Evolutionary conservation across 1,140 invertebrate genomes (phyloP).

Genomic region (Planococcus citri): DNA sequence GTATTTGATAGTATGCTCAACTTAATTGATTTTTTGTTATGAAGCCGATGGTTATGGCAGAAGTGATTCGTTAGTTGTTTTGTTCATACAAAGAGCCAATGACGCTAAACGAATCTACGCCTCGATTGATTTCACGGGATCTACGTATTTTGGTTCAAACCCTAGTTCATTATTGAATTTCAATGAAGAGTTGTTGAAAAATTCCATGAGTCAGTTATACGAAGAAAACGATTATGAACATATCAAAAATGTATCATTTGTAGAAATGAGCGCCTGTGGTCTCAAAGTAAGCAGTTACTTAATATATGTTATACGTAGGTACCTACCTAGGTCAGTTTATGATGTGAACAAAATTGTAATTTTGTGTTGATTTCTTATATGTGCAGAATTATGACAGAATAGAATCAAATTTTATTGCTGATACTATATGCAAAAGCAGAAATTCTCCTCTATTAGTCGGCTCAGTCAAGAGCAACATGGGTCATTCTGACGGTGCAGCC

Average conservation of each 20-base stretch:
- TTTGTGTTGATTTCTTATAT: not conserved
- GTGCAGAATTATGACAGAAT: conserved; percentile 25
- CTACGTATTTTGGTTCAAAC: conserved; percentile 40
- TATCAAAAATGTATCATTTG: conserved; percentile 36
- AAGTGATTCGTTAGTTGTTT: conserved; percentile 30
- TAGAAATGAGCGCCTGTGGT: conserved; percentile 27
- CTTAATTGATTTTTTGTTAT: no score
- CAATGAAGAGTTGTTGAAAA: conserved; percentile 45
- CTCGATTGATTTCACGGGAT: conserved; percentile 42
- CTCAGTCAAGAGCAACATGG: conserved; percentile 63
- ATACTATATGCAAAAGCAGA: conserved; percentile 27
- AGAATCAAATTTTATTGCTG: conserved; percentile 26
- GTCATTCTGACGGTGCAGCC: conserved; percentile 57
- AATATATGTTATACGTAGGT: no score
- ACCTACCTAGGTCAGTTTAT: no score
- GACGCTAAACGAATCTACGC: conserved; percentile 46
- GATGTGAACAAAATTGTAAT: not conserved
- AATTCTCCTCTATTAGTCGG: conserved; percentile 51
- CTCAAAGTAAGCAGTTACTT: no score
- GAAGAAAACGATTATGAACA: conserved; percentile 37
- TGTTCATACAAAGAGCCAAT: conserved; percentile 44
- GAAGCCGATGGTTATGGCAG: conserved; percentile 28
- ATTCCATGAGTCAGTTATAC: conserved; percentile 38
- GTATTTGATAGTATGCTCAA: no score
- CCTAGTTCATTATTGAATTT: conserved; percentile 41